A percentile compares a stretch with the other conserved stretches of the same genome.
phyloP scores from a whole-genome alignment of 2,797 vertebrate genomes.

The Paguma larvata region DNA sequence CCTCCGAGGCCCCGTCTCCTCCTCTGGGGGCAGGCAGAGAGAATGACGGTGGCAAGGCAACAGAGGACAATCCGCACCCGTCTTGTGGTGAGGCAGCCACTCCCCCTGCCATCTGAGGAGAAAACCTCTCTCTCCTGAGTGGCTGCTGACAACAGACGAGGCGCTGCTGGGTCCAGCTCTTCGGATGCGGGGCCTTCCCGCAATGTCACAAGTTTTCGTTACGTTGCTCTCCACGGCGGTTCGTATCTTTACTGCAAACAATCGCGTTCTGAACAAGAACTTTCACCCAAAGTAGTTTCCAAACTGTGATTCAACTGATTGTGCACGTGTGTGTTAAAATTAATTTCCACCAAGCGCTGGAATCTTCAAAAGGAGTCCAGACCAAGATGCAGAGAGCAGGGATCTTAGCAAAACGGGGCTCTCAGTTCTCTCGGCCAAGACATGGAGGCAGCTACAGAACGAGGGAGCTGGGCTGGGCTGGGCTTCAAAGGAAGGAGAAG shows the following conservation, averaged over 20 bases:
- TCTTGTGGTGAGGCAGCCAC: background rate
- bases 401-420: background rate
- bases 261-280: constrained; percentile 24
- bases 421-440: background rate
- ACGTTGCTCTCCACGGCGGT: background rate
- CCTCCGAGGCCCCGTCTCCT: background rate
- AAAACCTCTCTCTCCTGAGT: background rate
- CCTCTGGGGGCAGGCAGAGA: background rate
- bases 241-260: background rate
- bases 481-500: background rate
- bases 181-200: background rate
- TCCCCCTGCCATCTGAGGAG: background rate
- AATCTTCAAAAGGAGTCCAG: background rate
- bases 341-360: background rate
- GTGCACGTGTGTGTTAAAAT: background rate
- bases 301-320: background rate
- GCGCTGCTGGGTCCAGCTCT: background rate
- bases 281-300: constrained; percentile 34
- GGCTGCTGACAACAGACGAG: background rate
- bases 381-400: background rate
- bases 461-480: background rate
- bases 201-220: background rate
- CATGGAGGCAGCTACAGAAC: background rate
- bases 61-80: background rate
- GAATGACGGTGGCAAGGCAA: background rate